A percentile compares a stretch with the other conserved stretches of the same genome.
phyloP scores from a whole-genome alignment of 2,888 invertebrate species.

The Iselma pallidipennis region DNA sequence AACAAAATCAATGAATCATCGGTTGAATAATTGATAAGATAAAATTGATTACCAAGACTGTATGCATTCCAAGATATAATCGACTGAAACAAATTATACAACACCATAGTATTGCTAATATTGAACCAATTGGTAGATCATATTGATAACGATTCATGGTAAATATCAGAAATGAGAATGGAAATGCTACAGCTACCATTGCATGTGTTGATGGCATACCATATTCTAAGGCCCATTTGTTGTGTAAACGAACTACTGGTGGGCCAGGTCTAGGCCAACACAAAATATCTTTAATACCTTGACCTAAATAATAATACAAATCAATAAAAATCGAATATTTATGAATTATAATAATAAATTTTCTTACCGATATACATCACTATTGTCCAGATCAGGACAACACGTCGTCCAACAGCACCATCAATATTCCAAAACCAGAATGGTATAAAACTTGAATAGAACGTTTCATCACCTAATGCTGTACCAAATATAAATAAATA shows the following conservation, averaged over 20 bases:
- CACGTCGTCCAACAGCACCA: conserved; percentile 80
- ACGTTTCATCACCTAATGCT: conserved; percentile 86
- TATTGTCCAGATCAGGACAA: conserved; percentile 80
- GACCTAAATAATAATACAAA: conserved; percentile 61
- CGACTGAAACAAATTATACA: conserved; percentile 80
- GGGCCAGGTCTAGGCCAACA: conserved; percentile 85
- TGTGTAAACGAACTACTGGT: conserved; percentile 81
- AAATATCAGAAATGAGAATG: conserved; percentile 80
- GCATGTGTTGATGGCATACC: conserved; percentile 97
- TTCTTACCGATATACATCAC: conserved; percentile 79
- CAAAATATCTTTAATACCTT: conserved; percentile 86
- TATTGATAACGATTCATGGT: conserved; percentile 81
- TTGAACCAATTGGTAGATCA: conserved; percentile 62
- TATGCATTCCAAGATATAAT: conserved; percentile 92
- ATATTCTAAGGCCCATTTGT: conserved; percentile 89
- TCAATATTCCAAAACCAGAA: conserved; percentile 96
- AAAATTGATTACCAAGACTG: conserved; percentile 67
- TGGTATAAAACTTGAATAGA: conserved; percentile 89
- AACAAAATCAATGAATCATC: no score
- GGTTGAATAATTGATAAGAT: no score
- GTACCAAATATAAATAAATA: conserved; percentile 84
- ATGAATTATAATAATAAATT: conserved; percentile 2
- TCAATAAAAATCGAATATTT: background rate
- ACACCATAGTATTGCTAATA: conserved; percentile 71
- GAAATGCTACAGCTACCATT: conserved; percentile 87